Conservation (phyloP, 1,140 invertebrate species). For the Plodia interpunctella region DNA sequence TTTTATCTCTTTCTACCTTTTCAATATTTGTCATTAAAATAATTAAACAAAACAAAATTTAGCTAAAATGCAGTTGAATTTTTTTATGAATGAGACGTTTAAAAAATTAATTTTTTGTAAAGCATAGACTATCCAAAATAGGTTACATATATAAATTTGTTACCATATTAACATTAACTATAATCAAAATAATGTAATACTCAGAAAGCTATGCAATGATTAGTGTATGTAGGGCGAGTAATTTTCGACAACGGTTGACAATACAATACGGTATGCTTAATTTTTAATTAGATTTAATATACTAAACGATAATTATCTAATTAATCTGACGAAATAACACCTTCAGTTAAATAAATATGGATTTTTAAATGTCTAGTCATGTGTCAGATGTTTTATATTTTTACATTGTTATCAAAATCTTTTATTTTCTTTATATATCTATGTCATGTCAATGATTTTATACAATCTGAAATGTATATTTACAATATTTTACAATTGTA, state of each 20-base stretch:
- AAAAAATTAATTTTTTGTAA: not conserved
- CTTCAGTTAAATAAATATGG: conserved; percentile 15
- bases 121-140: not conserved
- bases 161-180: conserved; percentile 28
- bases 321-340: conserved; percentile 21
- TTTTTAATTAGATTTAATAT: conserved; percentile 44
- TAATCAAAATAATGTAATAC: conserved; percentile 30
- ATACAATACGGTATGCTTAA: conserved; percentile 67
- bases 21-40: too few relatives aligned
- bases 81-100: too few relatives aligned
- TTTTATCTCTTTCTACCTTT: too few relatives aligned
- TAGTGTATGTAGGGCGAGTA: conserved; percentile 63
- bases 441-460: conserved; percentile 16
- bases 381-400: conserved; percentile 40
- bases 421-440: conserved; percentile 18
- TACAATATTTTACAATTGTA: conserved; percentile 4
- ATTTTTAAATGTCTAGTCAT: conserved; percentile 50
- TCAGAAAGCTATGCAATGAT: conserved; percentile 38
- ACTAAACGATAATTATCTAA: conserved; percentile 33
- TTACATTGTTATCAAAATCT: conserved; percentile 26
- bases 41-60: too few relatives aligned
- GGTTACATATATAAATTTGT: conserved; percentile 22
- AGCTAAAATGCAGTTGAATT: too few relatives aligned
- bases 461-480: conserved; percentile 19
- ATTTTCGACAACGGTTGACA: conserved; percentile 66